Conservation (phyloP, 2,888 invertebrate genomes). For the Mongoloraphidia duomilia region DNA sequence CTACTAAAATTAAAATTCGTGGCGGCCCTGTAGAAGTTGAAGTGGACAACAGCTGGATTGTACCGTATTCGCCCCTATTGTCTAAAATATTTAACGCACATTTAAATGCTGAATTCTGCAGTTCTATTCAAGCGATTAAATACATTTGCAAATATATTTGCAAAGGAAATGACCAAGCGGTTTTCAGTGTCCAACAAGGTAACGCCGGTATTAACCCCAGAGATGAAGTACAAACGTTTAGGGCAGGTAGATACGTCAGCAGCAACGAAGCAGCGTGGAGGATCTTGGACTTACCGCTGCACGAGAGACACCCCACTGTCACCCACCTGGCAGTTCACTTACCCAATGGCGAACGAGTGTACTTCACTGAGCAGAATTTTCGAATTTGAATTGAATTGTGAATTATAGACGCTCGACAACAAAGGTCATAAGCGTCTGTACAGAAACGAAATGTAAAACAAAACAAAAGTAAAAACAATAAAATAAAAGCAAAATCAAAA, state of each 20-base stretch:
- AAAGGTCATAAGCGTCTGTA: too few species aligned
- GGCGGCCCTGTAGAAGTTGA: not conserved
- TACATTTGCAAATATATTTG: conserved; percentile 18
- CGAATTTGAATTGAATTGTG: too few species aligned
- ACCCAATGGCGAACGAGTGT: conserved; percentile 18
- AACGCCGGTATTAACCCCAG: conserved; percentile 12
- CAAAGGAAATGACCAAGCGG: conserved; percentile 17
- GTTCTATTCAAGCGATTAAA: not conserved
- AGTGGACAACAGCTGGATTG: conserved; percentile 16
- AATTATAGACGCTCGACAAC: too few species aligned
- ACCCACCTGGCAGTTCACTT: conserved; percentile 14
- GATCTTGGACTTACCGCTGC: conserved; percentile 16
- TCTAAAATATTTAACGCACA: conserved; percentile 14
- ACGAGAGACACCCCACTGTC: conserved; percentile 16
- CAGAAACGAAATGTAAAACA: too few species aligned
- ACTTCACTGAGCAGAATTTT: conserved; percentile 21
- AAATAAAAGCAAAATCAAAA: too few species aligned
- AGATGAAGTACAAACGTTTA: conserved; percentile 19
- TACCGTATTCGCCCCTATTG: conserved; percentile 18
- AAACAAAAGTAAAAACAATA: too few species aligned
- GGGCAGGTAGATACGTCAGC: conserved; percentile 16
- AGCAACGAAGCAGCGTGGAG: conserved; percentile 21
- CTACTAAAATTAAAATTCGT: not conserved
- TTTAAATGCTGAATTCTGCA: conserved; percentile 11
- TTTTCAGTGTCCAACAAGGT: conserved; percentile 14